These are phyloP conservation scores for Ctenomys sociabilis DNA, from an alignment of 2,113 vertebrate species.

Conservation along the genomic window DNA sequence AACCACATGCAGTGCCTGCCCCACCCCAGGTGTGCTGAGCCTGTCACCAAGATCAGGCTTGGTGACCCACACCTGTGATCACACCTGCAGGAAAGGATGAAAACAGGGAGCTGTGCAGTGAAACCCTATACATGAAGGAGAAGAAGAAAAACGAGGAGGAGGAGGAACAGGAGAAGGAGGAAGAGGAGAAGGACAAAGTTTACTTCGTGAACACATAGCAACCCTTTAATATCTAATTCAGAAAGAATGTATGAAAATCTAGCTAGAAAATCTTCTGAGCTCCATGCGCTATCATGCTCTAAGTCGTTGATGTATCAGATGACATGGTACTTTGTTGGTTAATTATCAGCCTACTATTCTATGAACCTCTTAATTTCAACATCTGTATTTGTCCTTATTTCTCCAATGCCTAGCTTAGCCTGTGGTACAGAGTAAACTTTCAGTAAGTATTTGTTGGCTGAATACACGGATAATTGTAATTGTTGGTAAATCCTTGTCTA, in stretches of 20 bases:
- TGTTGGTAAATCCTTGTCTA: conserved; percentile 19
- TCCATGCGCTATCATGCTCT: neutral
- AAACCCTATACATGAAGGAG: no score
- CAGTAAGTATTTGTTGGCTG: conserved; percentile 13
- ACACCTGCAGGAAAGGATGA: no score
- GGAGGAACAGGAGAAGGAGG: no score
- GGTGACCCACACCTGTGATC: no score
- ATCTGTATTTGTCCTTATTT: conserved; percentile 24
- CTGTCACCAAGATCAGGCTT: no score
- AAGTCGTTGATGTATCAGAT: neutral
- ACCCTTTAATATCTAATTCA: neutral
- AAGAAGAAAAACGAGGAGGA: no score
- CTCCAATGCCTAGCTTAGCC: neutral
- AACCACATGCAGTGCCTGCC: no score
- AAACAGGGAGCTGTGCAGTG: no score
- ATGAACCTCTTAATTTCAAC: neutral
- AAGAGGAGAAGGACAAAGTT: no score
- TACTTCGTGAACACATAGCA: neutral
- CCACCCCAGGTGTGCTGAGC: no score
- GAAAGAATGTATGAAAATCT: neutral
- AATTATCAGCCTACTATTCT: conserved; percentile 30
- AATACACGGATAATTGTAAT: conserved; percentile 33
- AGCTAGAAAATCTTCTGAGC: neutral
- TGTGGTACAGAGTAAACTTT: neutral
- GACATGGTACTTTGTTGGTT: neutral